phyloP scores from a whole-genome alignment of 2,113 vertebrate species.

The Sander lucioperca region DNA sequence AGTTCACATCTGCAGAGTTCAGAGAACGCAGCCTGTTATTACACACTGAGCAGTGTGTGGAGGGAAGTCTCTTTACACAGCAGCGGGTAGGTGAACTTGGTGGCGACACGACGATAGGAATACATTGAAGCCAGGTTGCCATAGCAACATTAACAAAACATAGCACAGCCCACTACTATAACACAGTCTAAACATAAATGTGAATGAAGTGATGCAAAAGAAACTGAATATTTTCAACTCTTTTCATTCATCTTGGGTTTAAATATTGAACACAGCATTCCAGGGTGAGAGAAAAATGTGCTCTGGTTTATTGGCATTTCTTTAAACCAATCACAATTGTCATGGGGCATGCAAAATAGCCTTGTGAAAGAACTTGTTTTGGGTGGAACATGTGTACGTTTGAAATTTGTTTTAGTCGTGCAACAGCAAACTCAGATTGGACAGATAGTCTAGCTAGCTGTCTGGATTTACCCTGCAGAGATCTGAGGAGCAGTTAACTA shows the following conservation, averaged over 20 bases:
- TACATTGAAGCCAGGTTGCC: neutral
- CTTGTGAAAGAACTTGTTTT: no score
- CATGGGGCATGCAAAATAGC: no score
- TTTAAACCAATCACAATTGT: no score
- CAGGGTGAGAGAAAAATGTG: no score
- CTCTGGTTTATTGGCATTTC: no score
- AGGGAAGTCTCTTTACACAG: neutral
- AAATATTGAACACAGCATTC: neutral
- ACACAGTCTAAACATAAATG: neutral
- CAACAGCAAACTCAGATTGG: no score
- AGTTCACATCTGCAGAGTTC: neutral
- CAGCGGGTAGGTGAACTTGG: neutral
- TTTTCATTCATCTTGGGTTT: neutral
- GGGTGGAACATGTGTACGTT: no score
- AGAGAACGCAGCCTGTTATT: neutral
- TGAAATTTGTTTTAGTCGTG: no score
- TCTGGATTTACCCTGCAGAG: no score
- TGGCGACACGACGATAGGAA: neutral
- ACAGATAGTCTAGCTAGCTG: no score
- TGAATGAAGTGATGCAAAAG: neutral
- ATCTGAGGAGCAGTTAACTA: no score
- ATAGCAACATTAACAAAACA: constrained; percentile 2
- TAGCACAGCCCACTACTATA: neutral
- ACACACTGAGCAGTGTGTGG: neutral
- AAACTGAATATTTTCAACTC: neutral